These are phyloP conservation scores for Holothuria scabra DNA, from an alignment of 53 echinoderm and acorn worm genomes.

Conservation along the genomic window DNA sequence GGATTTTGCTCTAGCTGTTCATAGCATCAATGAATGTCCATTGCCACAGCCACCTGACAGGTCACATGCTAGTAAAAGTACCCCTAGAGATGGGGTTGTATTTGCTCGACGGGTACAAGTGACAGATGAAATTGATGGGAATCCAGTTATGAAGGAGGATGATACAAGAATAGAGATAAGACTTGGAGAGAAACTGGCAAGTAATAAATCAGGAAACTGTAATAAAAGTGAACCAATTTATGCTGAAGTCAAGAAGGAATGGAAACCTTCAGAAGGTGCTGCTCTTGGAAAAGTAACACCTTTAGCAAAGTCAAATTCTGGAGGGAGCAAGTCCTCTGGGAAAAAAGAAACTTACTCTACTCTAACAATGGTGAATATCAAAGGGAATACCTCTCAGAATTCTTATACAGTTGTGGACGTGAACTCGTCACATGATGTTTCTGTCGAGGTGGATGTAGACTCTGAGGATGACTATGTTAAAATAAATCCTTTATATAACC, in stretches of 20 bases:
- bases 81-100: slow-evolving; percentile 28
- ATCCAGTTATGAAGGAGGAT: background rate
- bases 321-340: slow-evolving; percentile 9
- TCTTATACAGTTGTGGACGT: slow-evolving; percentile 16
- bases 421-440: slow-evolving; percentile 39
- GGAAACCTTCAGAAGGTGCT: too few relatives aligned
- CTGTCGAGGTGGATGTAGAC: slow-evolving; percentile 46
- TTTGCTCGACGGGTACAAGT: slow-evolving; percentile 15
- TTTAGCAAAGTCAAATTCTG: background rate
- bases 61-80: slow-evolving; percentile 10
- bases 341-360: slow-evolving; percentile 45
- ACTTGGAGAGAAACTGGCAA: background rate
- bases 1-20: slow-evolving; percentile 34
- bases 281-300: background rate
- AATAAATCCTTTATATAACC: background rate
- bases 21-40: slow-evolving; percentile 4
- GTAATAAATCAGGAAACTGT: background rate
- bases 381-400: slow-evolving; percentile 11
- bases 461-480: slow-evolving; percentile 28
- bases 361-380: slow-evolving; percentile 33
- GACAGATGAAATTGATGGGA: slow-evolving; percentile 9
- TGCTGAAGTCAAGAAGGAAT: too few relatives aligned
- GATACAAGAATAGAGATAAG: background rate
- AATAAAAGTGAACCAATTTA: too few relatives aligned
- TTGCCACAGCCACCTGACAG: background rate